Base-by-base conservation (phyloP, 2,888 invertebrate genomes). In the Pyrrhia umbra region DNA sequence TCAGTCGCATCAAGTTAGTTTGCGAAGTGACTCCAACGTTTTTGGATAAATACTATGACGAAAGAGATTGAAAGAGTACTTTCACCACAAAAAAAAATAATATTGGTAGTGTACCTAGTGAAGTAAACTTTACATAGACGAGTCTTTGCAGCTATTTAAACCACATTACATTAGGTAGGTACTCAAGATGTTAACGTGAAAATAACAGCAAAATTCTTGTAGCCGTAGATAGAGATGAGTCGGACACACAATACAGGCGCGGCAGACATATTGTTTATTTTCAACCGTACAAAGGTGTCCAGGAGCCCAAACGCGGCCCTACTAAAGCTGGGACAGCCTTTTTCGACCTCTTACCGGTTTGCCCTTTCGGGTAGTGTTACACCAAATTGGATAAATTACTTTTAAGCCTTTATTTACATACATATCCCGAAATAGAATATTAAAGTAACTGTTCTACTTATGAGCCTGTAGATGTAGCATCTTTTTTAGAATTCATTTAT, bases 231-330 rank as follows among this genome's bases (percentile, higher is more conserved):
- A 37, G 15, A 21, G 6, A 18, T 42, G 37, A 49, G 8, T 40
- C 21, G 15, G 25, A 30, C 42, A 49, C 6, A 27, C 2, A 15
- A 23, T 8, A 37, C 51, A 52, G 37, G 16, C 20, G 34, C n/a
- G 27, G 27, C 56, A 18, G 50, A 18, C 40, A 8, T 40, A n/a
- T n/a, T n/a, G 51, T 68, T 71, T 68, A 68, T 71, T 71, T 71
- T 68, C 65, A 72, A 25, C 56, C 27, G 47, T 42, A 52, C 39
- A 21, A 65, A 49, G 57, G 51, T 46, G 54, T 40, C 27, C n/a
- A 8, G 40, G 6, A 25, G 25, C 25, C 42, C 18, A 39, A 47
- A 57, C 39, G 39, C 18, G 18, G 47, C 39, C 16, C 8, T 21
- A 25, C 18, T 49, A 39, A 57, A 52, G 34, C n/a, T 34, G 34